Conservation (phyloP, 2,113 vertebrate species). For the Peucedramus taeniatus region DNA sequence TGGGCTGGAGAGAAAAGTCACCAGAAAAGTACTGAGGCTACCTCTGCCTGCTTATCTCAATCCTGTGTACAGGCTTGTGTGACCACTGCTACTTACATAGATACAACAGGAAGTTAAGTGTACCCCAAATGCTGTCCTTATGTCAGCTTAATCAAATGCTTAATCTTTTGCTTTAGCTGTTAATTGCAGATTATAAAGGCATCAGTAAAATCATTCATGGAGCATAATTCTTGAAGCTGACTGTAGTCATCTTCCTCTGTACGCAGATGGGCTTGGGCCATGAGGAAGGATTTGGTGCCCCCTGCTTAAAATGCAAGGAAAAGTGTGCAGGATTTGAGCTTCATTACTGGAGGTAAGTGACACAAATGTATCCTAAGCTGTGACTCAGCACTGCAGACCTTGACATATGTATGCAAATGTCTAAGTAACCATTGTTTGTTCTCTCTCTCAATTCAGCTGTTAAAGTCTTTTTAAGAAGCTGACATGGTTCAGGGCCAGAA, state of each 20-base stretch:
- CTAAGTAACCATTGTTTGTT: neutral
- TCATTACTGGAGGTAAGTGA: conserved; percentile 95
- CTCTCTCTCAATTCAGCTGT: neutral
- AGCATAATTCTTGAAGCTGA: neutral
- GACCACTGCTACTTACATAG: neutral
- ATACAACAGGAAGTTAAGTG: neutral
- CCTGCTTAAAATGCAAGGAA: conserved; percentile 95
- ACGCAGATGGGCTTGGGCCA: conserved; percentile 93
- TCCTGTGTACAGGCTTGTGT: neutral
- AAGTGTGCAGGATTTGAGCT: conserved; percentile 98
- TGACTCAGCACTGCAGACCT: neutral
- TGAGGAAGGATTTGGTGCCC: conserved; percentile 91
- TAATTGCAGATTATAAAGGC: neutral
- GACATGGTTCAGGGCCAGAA: neutral
- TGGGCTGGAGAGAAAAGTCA: neutral
- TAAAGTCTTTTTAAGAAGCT: neutral
- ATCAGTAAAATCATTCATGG: neutral
- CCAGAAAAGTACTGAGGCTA: neutral
- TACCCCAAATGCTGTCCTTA: neutral
- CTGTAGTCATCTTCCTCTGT: neutral
- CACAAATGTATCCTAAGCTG: neutral
- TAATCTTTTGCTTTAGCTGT: neutral
- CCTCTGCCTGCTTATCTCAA: neutral
- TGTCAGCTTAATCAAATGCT: neutral
- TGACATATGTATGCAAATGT: neutral